Base-by-base conservation (phyloP, 2,797 vertebrate species). In the Sebastes taczanowskii region DNA sequence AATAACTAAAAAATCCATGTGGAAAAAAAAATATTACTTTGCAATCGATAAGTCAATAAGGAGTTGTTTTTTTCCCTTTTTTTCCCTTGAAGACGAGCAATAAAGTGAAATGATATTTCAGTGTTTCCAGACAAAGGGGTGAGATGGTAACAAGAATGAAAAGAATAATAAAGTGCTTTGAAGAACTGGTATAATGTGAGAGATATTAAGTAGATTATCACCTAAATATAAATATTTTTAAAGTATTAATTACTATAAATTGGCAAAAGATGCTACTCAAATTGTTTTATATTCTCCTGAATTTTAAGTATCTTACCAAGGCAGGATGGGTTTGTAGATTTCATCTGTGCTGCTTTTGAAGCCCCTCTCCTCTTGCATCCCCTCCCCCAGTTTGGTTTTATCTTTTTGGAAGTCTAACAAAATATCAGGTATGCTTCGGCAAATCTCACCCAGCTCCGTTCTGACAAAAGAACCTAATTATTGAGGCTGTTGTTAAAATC, bases 381-480 rank as follows among this genome's bases (percentile, higher is more conserved):
- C 83, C 84, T 81, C 89, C 88, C 87, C 75, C 72, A 81, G 72
- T 87, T 81, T 70, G 68, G 65, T 75, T 91, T 84, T 81, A 70
- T 90, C 68, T 88, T 87, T 52, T 82, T 88, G 63, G 73, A 88
- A 86, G 68, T 85, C 84, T 59, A 89, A 82, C 74, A 81, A 80
- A 80, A 86, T 79, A 84, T 85, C 72, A 86, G 78, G 81, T 90
- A 63, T 75, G 77, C 78, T 80, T 72, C 68, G 80, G 74, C 83
- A 74, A 66, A 73, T 38, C 87, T 61, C 68, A 4, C 22, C 11
- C 55, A 65, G 84, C 86, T 85, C 84, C 78, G 56, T 88, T 90
- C 58, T 63, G 64, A 61, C 83, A 70, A 59, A 83, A 77, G 30
- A 85, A 66, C 56, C 68, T 66, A 22, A 78, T 86, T 80, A 77